Base-by-base conservation (phyloP, 2,888 invertebrate species). In the Drosophila recens region DNA sequence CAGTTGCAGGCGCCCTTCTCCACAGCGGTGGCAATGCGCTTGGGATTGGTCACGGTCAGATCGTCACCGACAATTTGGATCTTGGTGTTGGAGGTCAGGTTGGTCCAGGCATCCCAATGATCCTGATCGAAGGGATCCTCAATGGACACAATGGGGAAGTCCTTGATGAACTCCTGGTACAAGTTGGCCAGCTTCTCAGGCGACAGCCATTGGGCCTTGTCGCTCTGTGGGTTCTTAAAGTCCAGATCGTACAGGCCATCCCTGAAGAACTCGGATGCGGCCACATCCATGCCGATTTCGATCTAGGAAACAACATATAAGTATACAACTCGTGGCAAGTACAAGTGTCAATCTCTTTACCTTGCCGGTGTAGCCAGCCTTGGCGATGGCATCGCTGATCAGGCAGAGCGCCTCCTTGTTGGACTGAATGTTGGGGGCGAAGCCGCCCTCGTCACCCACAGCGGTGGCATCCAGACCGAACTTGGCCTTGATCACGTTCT, bases 121-220 rank as follows among this genome's bases (percentile, higher is more conserved):
- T 99, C 99, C 93, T 99, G 99, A 92, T 99, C 99, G 93, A 99
- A 99, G 83, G 99, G 99, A 95, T 99, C 99, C 92, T 99, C 99
- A 93, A 99, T 99, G 69, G 98, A 98, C 2, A 97, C 96, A 91
- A 99, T 97, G 15, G 97, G 97, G 92, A 97, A 99, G 74, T 97
- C 96, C 90, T 96, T 96, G 89, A 98, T 96, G 93, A 97, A 99
- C 70, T 96, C 96, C 90, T 96, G 94, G 93, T 99, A 99, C 66
- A 99, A 93, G 42, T 96, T 96, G 43, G 95, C 95, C 73, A 99
- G 94, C 90, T 97, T 95, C 70, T 97, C 97, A 0, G 97, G 96
- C 23, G 96, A 93, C 79, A 99, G 93, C 94, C 96, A 97, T 90
- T 96, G 95, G 23, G 94, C 94, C 66, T 97, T 96, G 92, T 99